A percentile compares a stretch with the other conserved stretches of the same genome.
Evolutionary conservation across 2,888 invertebrate species (phyloP).

Genomic region (Ectropis crepuscularia): DNA sequence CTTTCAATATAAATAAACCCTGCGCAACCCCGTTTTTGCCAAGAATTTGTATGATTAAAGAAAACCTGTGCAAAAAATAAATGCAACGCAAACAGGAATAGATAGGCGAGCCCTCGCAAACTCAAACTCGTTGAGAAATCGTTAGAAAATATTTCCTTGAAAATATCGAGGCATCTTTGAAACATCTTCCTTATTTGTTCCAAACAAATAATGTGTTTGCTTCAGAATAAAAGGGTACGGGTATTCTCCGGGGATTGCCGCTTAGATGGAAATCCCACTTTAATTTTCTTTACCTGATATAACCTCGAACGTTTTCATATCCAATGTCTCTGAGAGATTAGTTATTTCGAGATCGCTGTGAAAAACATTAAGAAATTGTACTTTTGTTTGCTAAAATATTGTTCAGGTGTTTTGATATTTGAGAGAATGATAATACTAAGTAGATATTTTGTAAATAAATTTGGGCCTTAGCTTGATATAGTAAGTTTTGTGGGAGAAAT

Average conservation of each 20-base stretch:
- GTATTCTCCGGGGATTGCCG: conserved; percentile 18
- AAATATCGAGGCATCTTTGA: conserved; percentile 17
- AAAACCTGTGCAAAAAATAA: neutral
- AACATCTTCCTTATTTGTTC: conserved; percentile 24
- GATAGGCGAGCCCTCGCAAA: conserved; percentile 2
- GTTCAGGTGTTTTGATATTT: too few relatives aligned
- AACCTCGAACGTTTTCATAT: conserved; percentile 17
- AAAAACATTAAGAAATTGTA: neutral
- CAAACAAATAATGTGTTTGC: conserved; percentile 25
- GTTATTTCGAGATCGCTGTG: neutral
- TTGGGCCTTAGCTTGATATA: too few relatives aligned
- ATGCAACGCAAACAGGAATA: conserved; percentile 7
- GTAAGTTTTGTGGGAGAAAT: too few relatives aligned
- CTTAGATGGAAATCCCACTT: conserved; percentile 14
- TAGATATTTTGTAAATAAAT: too few relatives aligned
- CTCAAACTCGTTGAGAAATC: conserved; percentile 14
- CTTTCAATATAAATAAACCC: too few relatives aligned
- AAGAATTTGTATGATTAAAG: neutral
- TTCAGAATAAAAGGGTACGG: conserved; percentile 19
- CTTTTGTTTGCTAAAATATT: neutral
- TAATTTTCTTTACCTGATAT: conserved; percentile 19
- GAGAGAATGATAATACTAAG: too few relatives aligned
- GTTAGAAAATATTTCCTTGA: conserved; percentile 11
- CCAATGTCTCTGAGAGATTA: conserved; percentile 11
- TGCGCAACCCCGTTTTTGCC: neutral